Percentiles rank a stretch among this genome's conserved stretches.
These are phyloP conservation scores for Istiophorus platypterus DNA, from an alignment of 2,113 vertebrate genomes.

Conservation along the genomic window DNA sequence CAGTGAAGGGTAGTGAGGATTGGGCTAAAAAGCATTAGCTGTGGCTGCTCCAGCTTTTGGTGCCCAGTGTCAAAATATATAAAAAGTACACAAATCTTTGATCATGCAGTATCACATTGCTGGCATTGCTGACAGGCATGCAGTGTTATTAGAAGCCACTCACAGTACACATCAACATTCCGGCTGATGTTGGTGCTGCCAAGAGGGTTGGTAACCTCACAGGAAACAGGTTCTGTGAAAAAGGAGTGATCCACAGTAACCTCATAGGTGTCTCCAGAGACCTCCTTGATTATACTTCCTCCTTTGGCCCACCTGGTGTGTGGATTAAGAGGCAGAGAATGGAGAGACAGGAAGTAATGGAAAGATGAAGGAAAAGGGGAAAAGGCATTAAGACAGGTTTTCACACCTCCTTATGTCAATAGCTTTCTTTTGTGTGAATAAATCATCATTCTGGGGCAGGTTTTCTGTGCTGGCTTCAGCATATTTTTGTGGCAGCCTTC, in stretches of 20 bases:
- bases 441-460: conserved; percentile 76
- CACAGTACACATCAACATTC: conserved; percentile 97
- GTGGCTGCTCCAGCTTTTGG: not conserved
- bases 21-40: not conserved
- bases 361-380: conserved; percentile 34
- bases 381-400: conserved; percentile 48
- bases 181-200: conserved; percentile 98
- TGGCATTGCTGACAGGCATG: not conserved
- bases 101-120: conserved; percentile 5
- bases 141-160: conserved; percentile 72
- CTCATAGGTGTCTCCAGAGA: conserved; percentile 92
- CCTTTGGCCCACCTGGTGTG: conserved; percentile 95
- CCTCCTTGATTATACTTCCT: conserved; percentile 93
- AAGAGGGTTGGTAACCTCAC: conserved; percentile 95
- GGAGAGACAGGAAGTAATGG: conserved; percentile 28
- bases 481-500: conserved; percentile 74
- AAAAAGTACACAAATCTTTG: conserved; percentile 19
- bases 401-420: conserved; percentile 59
- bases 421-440: conserved; percentile 74
- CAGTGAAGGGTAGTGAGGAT: too few species aligned
- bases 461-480: conserved; percentile 80
- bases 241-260: conserved; percentile 96
- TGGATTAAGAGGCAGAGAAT: conserved; percentile 30
- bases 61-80: conserved; percentile 23
- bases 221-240: conserved; percentile 95